A percentile compares a stretch with the other conserved stretches of the same genome.
Conservation (phyloP, 2,113 vertebrate species). For the Bubo bubo region DNA sequence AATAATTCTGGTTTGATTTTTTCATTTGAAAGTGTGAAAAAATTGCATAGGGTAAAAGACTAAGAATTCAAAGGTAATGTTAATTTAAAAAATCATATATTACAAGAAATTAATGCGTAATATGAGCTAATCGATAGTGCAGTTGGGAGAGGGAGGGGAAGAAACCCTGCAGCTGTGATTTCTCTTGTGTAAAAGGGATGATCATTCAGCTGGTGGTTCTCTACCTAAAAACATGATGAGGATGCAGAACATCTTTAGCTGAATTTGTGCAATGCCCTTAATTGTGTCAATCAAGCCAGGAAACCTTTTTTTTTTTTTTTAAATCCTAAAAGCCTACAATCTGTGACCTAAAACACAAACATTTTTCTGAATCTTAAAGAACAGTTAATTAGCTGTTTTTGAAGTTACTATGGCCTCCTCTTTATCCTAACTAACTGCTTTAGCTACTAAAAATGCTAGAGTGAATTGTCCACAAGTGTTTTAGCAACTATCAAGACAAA, state of each 20-base stretch:
- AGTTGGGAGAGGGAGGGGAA: background rate
- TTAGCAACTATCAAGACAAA: background rate
- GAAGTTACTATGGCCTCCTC: background rate
- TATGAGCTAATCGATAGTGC: background rate
- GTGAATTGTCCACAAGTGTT: background rate
- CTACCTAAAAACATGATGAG: background rate
- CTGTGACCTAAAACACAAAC: background rate
- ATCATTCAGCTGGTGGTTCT: background rate
- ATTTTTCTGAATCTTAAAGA: background rate
- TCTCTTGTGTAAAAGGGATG: background rate
- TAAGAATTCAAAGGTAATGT: constrained; percentile 38
- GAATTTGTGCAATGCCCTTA: background rate
- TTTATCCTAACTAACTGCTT: background rate
- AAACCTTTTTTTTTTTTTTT: background rate
- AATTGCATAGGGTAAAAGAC: background rate
- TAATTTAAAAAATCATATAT: constrained; percentile 40
- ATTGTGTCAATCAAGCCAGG: background rate
- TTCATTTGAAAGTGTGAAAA: constrained; percentile 46
- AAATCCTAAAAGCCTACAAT: background rate
- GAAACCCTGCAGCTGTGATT: background rate
- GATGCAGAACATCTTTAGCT: background rate
- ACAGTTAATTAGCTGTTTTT: background rate
- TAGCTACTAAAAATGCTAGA: background rate
- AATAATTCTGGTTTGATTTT: background rate
- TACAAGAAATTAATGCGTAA: background rate